Evolutionary conservation across 1,140 invertebrate species (phyloP).

Genomic region (Adelges cooleyi): DNA sequence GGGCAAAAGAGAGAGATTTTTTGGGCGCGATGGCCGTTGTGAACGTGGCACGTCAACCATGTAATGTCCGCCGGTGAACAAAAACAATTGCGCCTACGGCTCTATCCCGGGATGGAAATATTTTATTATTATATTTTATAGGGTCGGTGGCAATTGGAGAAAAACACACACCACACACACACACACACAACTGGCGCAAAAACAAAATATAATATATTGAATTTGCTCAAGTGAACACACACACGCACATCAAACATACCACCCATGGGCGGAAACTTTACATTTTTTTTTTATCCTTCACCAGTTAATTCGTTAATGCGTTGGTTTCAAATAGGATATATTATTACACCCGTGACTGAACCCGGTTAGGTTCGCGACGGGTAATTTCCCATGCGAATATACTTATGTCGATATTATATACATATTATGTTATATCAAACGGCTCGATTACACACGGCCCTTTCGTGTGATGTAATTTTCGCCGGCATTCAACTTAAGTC

Average conservation of each 20-base stretch:
- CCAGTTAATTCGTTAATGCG: background rate
- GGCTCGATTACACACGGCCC: background rate
- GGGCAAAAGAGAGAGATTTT: no score
- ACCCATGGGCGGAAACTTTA: constrained; percentile 28
- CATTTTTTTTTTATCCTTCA: background rate
- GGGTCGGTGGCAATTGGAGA: no score
- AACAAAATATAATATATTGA: background rate
- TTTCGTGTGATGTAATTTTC: background rate
- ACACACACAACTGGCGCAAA: background rate
- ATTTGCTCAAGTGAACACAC: no score
- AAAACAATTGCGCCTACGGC: background rate
- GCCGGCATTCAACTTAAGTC: background rate
- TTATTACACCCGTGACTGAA: constrained; percentile 2
- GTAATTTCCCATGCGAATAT: background rate
- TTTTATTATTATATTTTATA: no score
- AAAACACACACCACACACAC: background rate
- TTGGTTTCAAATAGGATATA: constrained; percentile 6
- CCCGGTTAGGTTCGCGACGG: background rate
- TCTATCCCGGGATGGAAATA: no score
- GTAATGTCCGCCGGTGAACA: constrained; percentile 10
- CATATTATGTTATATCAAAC: no score
- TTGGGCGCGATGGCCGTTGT: background rate
- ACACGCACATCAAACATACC: constrained; percentile 13
- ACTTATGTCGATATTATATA: no score
- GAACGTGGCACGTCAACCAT: background rate